A percentile compares a stretch with the other conserved stretches of the same genome.
Conservation (phyloP, 2,797 vertebrate species). For the Callimico goeldii region DNA sequence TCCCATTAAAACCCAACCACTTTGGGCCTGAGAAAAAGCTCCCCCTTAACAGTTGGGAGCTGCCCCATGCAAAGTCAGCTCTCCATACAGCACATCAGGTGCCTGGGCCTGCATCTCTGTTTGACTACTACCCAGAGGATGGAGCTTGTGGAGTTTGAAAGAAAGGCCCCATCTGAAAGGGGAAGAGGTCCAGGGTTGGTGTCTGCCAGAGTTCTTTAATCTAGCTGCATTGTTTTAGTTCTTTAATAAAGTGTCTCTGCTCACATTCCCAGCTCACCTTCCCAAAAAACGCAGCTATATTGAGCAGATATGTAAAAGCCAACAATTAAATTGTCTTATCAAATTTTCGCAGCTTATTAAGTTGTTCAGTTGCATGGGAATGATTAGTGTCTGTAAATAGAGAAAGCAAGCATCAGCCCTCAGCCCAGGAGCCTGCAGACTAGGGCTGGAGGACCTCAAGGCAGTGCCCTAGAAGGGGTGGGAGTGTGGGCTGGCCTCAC, state of each 20-base stretch:
- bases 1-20: background rate
- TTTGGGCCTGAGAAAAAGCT: background rate
- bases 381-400: conserved; percentile 78
- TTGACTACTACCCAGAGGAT: background rate
- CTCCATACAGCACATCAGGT: background rate
- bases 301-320: conserved; percentile 71
- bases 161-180: conserved; percentile 50
- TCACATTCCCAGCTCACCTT: conserved; percentile 65
- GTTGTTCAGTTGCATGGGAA: conserved; percentile 77
- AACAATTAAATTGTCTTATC: conserved; percentile 84
- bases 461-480: background rate
- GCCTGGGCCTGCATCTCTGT: background rate
- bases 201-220: conserved; percentile 46
- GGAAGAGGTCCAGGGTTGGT: conserved; percentile 10
- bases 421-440: conserved; percentile 50
- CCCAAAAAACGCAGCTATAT: conserved; percentile 71
- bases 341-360: conserved; percentile 82
- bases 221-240: conserved; percentile 70
- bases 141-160: conserved; percentile 46
- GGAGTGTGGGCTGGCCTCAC: background rate
- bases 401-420: conserved; percentile 59
- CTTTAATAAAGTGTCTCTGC: conserved; percentile 72
- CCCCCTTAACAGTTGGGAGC: background rate
- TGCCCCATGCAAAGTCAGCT: background rate
- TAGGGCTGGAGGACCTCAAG: conserved; percentile 19